These are phyloP conservation scores for Nasonia giraulti DNA, from an alignment of 1,140 invertebrate genomes.

Conservation along the genomic window DNA sequence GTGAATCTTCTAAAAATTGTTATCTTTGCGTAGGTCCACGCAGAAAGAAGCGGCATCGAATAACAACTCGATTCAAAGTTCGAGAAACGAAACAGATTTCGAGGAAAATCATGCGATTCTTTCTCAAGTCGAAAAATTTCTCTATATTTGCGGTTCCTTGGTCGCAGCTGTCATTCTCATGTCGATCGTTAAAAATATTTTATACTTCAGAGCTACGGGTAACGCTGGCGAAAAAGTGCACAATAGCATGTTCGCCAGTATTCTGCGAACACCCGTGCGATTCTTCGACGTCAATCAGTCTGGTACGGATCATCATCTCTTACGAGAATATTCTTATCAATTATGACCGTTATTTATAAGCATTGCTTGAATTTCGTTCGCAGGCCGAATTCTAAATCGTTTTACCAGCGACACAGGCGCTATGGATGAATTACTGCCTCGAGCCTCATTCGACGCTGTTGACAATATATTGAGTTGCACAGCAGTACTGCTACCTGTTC, in stretches of 20 bases:
- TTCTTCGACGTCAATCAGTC: conserved; percentile 84
- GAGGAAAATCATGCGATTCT: not conserved
- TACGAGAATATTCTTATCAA: not conserved
- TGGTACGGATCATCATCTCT: conserved; percentile 63
- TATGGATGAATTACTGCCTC: conserved; percentile 89
- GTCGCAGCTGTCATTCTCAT: conserved; percentile 63
- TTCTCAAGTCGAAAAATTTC: conserved; percentile 30
- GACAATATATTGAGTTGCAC: conserved; percentile 74
- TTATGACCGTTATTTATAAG: not conserved
- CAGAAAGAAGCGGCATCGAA: no score
- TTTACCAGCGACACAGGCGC: conserved; percentile 90
- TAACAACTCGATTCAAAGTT: not conserved
- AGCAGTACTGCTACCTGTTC: conserved; percentile 75
- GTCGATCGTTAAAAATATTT: conserved; percentile 68
- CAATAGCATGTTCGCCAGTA: conserved; percentile 78
- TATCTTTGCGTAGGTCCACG: conserved; percentile 60
- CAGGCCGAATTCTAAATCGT: conserved; percentile 87
- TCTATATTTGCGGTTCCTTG: conserved; percentile 69
- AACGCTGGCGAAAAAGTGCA: conserved; percentile 80
- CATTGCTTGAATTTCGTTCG: conserved; percentile 37
- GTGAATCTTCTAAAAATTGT: not conserved
- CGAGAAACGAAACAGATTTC: not conserved
- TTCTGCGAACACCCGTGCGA: conserved; percentile 78
- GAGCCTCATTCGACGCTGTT: conserved; percentile 81
- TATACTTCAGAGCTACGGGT: conserved; percentile 77